phyloP scores from a whole-genome alignment of 2,113 vertebrate species.

The Lagopus muta region DNA sequence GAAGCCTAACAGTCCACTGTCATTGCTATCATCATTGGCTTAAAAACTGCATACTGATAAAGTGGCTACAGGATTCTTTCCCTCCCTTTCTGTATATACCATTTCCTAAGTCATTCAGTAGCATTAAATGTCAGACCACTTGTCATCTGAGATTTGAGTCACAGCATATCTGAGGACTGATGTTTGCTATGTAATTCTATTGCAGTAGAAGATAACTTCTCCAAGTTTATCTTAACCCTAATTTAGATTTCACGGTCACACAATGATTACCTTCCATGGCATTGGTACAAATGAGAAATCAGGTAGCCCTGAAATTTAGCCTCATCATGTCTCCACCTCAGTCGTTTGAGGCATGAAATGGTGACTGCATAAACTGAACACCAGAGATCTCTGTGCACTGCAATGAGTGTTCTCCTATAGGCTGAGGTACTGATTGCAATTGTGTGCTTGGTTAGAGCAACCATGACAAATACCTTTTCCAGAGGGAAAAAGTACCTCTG shows the following conservation, averaged over 20 bases:
- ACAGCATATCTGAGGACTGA: conserved; percentile 17
- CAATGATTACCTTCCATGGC: neutral
- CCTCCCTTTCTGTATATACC: neutral
- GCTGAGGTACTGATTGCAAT: no score
- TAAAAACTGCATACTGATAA: neutral
- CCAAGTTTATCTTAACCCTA: conserved; percentile 67
- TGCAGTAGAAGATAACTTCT: conserved; percentile 53
- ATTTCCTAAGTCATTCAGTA: conserved; percentile 3
- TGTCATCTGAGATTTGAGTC: neutral
- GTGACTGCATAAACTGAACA: neutral
- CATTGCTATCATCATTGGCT: accelerated
- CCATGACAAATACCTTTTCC: neutral
- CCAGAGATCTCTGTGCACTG: accelerated
- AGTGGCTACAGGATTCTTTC: neutral
- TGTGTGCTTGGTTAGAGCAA: neutral
- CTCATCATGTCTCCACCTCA: neutral
- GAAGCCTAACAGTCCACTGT: neutral
- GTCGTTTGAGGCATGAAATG: neutral
- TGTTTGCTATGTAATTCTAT: conserved; percentile 38
- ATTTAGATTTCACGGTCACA: conserved; percentile 25
- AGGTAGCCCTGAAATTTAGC: neutral
- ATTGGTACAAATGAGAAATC: neutral
- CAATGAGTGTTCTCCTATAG: neutral
- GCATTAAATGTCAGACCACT: conserved; percentile 42
- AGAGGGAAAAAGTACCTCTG: neutral